phyloP scores from a whole-genome alignment of 2,888 invertebrate genomes.

The Phyllotreta striolata region DNA sequence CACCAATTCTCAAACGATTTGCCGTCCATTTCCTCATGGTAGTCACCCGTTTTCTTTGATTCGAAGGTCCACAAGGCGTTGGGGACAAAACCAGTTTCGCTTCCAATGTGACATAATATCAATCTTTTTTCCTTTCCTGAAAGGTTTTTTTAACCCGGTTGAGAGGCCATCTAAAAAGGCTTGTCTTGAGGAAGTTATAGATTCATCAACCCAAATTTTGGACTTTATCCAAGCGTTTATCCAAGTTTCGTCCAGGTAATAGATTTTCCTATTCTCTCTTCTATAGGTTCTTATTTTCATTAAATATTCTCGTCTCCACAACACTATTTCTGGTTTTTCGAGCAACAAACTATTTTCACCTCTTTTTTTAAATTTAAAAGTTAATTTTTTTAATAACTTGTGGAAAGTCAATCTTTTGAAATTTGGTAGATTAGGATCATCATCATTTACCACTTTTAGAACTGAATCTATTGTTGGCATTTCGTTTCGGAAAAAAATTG shows the following conservation, averaged over 20 bases:
- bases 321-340: slow-evolving; percentile 38
- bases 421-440: slow-evolving; percentile 30
- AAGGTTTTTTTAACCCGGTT: slow-evolving; percentile 38
- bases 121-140: slow-evolving; percentile 10
- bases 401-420: slow-evolving; percentile 35
- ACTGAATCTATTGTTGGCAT: slow-evolving; percentile 20
- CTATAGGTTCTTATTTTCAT: slow-evolving; percentile 34
- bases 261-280: slow-evolving; percentile 35
- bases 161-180: slow-evolving; percentile 32
- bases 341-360: slow-evolving; percentile 33
- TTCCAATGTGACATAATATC: slow-evolving; percentile 11
- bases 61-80: too few relatives aligned
- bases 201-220: slow-evolving; percentile 23
- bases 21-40: too few relatives aligned
- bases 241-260: slow-evolving; percentile 43
- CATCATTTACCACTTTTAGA: slow-evolving; percentile 23
- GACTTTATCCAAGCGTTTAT: slow-evolving; percentile 38
- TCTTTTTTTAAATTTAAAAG: slow-evolving; percentile 31
- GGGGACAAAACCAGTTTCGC: slow-evolving; percentile 35
- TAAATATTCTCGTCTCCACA: slow-evolving; percentile 36
- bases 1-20: slow-evolving; percentile 34
- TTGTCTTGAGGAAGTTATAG: slow-evolving; percentile 24
- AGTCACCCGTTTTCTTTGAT: too few relatives aligned
- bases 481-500: slow-evolving; percentile 29
- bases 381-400: slow-evolving; percentile 26